Evolutionary conservation across 2,113 vertebrate species (phyloP), one percentile per base, ranked within the genome.

Genomic region (Rhinolophus ferrumequinum): DNA sequence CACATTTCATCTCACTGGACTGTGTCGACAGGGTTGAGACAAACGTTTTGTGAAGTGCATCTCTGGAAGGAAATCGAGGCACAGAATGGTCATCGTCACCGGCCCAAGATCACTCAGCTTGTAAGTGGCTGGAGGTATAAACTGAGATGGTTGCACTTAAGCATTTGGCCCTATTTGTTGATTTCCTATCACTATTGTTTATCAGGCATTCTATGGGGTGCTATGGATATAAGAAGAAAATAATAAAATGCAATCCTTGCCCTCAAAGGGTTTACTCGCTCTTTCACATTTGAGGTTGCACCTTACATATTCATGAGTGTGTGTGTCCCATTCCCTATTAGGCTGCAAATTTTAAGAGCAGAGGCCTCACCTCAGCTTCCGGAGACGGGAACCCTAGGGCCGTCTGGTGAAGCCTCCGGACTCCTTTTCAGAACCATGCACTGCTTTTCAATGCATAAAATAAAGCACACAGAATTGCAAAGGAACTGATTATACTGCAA

Each of bases 11-110:
- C 54, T 64, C 30, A 1, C 15, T 3, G 44, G 38, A 76, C 15
- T 26, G n/a, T n/a, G 6, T 44, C 0, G 0, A 19, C 56, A 2
- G 11, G 0, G 1, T 5, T 3, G 8, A 62, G 41, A 54, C 11
- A 67, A 30, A 64, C 30, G 12, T 44, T 56, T 60, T 60, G 16
- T 3, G 26, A 16, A 41, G 9, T 26, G 60, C 21, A 5, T 41
- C 41, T 93, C 62, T 64, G 54, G 80, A 66, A 97, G 93, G 93
- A 97, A 97, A 93, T 22, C 50, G 41, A 97, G 97, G 92, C 90
- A 96, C 84, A 95, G 38, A 62, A 66, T 60, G 38, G 33, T 7
- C 3, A 60, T 30, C 7, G 7, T 50, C 24, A 6, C 56, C 54
- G 28, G 8, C 44, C 28, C 4, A 0, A 60, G 64, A 35, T 26